Evolutionary conservation across 2,113 vertebrate species (phyloP).

Genomic region (Pygoscelis antarcticus): DNA sequence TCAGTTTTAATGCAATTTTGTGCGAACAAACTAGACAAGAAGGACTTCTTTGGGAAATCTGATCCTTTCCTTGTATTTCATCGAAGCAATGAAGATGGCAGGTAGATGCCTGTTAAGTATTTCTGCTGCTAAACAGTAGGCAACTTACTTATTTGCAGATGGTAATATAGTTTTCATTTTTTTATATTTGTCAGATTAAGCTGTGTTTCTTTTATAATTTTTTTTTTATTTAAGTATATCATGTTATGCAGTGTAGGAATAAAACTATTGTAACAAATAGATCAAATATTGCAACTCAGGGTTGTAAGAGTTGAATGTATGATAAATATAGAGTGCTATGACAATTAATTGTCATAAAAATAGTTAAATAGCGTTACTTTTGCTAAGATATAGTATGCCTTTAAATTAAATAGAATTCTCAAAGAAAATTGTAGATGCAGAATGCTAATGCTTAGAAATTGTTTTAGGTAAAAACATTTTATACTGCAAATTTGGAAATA

Average conservation of each 20-base stretch:
- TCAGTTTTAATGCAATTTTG: slow-evolving; percentile 90
- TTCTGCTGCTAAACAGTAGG: background rate
- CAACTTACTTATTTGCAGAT: background rate
- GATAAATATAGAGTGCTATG: background rate
- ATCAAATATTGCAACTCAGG: background rate
- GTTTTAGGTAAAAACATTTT: background rate
- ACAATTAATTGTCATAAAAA: background rate
- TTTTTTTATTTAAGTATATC: background rate
- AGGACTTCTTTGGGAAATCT: slow-evolving; percentile 90
- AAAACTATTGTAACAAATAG: background rate
- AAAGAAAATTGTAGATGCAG: background rate
- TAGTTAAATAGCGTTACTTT: background rate
- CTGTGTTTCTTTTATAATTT: background rate
- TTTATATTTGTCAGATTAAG: background rate
- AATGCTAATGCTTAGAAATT: background rate
- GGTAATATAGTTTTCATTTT: background rate
- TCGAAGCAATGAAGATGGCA: slow-evolving; percentile 89
- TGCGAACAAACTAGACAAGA: slow-evolving; percentile 89
- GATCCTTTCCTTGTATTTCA: slow-evolving; percentile 89
- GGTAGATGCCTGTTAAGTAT: slow-evolving; percentile 63
- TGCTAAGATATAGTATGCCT: background rate
- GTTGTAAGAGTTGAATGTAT: background rate
- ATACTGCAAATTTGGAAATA: background rate
- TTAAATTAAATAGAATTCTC: background rate
- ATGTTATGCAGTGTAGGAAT: background rate